Percentiles rank a stretch among this genome's conserved stretches.
Evolutionary conservation across 2,797 vertebrate genomes (phyloP).

Genomic region (Silurus aristotelis): DNA sequence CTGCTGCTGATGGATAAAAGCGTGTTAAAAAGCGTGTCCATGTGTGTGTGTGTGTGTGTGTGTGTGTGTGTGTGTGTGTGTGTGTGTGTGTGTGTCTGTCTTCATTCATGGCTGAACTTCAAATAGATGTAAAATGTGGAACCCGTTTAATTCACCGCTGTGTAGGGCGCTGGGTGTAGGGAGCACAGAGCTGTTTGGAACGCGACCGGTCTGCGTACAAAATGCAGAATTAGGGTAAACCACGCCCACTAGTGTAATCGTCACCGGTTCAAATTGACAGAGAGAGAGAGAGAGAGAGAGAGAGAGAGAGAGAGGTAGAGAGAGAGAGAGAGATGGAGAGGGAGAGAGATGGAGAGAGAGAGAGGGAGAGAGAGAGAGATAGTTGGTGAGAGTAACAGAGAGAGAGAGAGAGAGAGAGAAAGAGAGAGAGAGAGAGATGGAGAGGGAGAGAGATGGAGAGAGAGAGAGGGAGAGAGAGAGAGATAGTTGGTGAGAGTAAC

Average conservation of each 20-base stretch:
- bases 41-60: no score
- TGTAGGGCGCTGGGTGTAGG: neutral
- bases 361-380: slow-evolving; percentile 5
- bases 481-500: neutral
- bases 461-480: neutral
- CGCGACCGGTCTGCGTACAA: neutral
- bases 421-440: neutral
- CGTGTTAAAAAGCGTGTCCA: no score
- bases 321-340: neutral
- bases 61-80: no score
- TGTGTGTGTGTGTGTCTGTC: no score
- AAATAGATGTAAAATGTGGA: no score
- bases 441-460: neutral
- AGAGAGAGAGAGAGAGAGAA: neutral
- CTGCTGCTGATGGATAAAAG: no score
- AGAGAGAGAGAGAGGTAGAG: neutral
- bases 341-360: neutral
- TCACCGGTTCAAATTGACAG: neutral
- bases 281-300: neutral
- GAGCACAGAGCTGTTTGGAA: neutral
- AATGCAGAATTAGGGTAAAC: neutral
- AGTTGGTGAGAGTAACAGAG: neutral
- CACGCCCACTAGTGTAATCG: neutral
- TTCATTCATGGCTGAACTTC: no score
- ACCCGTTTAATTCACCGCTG: neutral